Conservation (phyloP, 2,888 invertebrate species). For the Drosophila mulleri region DNA sequence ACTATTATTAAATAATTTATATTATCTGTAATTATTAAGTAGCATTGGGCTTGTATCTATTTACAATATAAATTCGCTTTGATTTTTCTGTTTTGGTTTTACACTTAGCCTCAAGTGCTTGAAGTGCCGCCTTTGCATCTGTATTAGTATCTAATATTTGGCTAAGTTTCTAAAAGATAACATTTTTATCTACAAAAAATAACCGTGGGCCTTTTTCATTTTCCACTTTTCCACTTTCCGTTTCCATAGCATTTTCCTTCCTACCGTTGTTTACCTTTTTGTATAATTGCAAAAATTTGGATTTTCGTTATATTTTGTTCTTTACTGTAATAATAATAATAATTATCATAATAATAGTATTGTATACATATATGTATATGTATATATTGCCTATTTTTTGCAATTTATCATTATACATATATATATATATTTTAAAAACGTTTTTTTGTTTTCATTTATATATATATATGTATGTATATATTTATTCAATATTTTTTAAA, state of each 20-base stretch:
- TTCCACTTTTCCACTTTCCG: slow-evolving; percentile 1
- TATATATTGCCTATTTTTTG: slow-evolving; percentile 39
- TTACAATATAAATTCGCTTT: slow-evolving; percentile 81
- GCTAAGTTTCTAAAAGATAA: slow-evolving; percentile 79
- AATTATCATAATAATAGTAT: slow-evolving; percentile 75
- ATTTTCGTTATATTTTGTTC: slow-evolving; percentile 47
- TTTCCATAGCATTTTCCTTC: slow-evolving; percentile 15
- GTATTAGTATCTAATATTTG: slow-evolving; percentile 73
- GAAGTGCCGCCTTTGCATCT: slow-evolving; percentile 24
- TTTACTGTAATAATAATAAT: slow-evolving; percentile 69
- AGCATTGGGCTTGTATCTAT: slow-evolving; percentile 65
- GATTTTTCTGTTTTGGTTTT: slow-evolving; percentile 41
- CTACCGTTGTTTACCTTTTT: slow-evolving; percentile 27
- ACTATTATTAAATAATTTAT: slow-evolving; percentile 65
- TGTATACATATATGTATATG: slow-evolving; percentile 26
- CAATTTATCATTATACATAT: slow-evolving; percentile 35
- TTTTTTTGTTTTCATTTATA: slow-evolving; percentile 38
- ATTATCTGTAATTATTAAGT: slow-evolving; percentile 58
- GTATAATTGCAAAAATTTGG: slow-evolving; percentile 65
- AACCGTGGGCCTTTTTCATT: slow-evolving; percentile 52
- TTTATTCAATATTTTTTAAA: slow-evolving; percentile 72
- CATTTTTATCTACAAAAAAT: slow-evolving; percentile 81
- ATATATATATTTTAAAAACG: slow-evolving; percentile 53
- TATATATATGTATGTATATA: slow-evolving; percentile 51
- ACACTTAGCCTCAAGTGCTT: slow-evolving; percentile 45